Percentiles rank a stretch among this genome's conserved stretches.
These are phyloP conservation scores for Tinea semifulvella DNA, from an alignment of 2,888 invertebrate species.

Conservation along the genomic window DNA sequence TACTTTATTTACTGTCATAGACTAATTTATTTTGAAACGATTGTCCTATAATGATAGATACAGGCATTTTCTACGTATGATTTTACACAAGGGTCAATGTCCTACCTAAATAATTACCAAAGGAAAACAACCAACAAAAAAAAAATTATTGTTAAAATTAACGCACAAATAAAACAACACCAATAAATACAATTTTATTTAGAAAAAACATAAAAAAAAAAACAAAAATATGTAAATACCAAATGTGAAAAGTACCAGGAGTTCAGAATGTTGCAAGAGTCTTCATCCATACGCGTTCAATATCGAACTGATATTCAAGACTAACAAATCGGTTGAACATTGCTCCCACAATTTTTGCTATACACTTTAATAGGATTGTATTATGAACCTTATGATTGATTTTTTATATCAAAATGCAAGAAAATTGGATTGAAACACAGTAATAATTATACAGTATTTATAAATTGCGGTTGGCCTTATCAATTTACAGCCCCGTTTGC, in stretches of 20 bases:
- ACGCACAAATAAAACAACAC: background rate
- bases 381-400: background rate
- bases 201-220: background rate
- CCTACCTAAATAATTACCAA: too few species aligned
- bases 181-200: background rate
- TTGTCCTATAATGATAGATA: too few species aligned
- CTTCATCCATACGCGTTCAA: background rate
- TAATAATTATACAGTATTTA: too few species aligned
- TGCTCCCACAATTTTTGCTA: background rate
- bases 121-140: background rate
- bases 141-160: slow-evolving; percentile 1
- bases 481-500: slow-evolving; percentile 4
- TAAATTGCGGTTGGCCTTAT: background rate
- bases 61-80: too few species aligned
- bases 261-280: background rate
- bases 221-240: background rate
- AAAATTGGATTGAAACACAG: too few species aligned
- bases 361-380: background rate
- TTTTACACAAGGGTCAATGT: too few species aligned
- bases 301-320: background rate
- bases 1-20: too few species aligned
- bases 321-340: background rate
- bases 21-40: too few species aligned
- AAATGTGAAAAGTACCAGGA: background rate
- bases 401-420: too few species aligned